phyloP scores from a whole-genome alignment of 2,888 invertebrate species.

The Xestobium rufovillosum region DNA sequence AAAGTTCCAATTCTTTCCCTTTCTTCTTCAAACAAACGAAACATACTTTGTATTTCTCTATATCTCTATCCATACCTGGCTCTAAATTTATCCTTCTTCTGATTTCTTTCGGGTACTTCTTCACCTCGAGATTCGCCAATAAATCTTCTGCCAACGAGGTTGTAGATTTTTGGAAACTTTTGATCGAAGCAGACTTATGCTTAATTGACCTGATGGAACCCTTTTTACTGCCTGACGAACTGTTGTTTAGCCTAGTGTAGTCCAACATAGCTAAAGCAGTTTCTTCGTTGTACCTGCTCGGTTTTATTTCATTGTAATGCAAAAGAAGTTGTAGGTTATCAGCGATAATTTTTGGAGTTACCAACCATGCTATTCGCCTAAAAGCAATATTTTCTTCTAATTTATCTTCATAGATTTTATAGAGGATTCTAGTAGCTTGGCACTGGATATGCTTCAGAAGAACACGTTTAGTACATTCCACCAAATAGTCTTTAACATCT shows the following conservation, averaged over 20 bases:
- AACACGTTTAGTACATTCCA: conserved; percentile 22
- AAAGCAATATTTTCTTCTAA: conserved; percentile 12
- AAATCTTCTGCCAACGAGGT: conserved; percentile 4
- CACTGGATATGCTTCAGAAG: conserved; percentile 25
- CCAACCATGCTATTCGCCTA: conserved; percentile 27
- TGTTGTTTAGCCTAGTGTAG: conserved; percentile 17
- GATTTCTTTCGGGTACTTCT: conserved; percentile 11
- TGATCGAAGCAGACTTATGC: neutral
- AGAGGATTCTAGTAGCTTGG: conserved; percentile 27
- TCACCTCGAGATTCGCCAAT: neutral
- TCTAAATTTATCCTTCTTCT: conserved; percentile 2
- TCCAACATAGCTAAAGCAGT: conserved; percentile 19
- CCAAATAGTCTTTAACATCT: conserved; percentile 23
- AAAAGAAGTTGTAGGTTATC: conserved; percentile 28
- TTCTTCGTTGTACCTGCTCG: conserved; percentile 18
- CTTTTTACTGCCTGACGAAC: conserved; percentile 12
- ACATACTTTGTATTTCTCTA: conserved; percentile 34
- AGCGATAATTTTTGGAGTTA: conserved; percentile 25
- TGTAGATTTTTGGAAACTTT: conserved; percentile 1
- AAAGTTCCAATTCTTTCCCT: conserved; percentile 27
- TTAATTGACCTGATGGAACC: neutral
- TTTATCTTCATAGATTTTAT: conserved; percentile 26
- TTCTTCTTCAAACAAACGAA: conserved; percentile 32
- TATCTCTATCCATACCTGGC: conserved; percentile 21
- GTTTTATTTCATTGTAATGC: conserved; percentile 19